Conservation (phyloP, 2,888 invertebrate species). For the Ophion slaviceki region DNA sequence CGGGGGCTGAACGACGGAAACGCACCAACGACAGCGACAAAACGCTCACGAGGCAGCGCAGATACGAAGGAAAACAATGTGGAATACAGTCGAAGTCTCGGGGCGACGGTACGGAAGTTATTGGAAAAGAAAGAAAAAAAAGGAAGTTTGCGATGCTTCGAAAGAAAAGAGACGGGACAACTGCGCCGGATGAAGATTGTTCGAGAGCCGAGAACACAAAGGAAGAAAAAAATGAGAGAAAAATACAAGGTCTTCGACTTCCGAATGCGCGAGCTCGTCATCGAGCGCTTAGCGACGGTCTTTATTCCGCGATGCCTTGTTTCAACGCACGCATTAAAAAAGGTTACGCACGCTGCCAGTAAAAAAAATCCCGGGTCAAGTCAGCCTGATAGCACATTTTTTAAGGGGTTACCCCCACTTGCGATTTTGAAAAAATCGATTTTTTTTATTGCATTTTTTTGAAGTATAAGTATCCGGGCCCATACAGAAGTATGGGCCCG, state of each 20-base stretch:
- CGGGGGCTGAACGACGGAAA: background rate
- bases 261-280: slow-evolving; percentile 70
- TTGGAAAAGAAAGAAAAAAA: slow-evolving; percentile 20
- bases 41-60: slow-evolving; percentile 27
- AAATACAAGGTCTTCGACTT: slow-evolving; percentile 58
- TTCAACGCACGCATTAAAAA: slow-evolving; percentile 65
- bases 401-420: too few species aligned
- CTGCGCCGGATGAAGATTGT: slow-evolving; percentile 45
- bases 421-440: too few species aligned
- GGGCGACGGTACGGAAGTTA: slow-evolving; percentile 16
- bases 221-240: slow-evolving; percentile 20
- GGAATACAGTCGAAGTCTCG: slow-evolving; percentile 2
- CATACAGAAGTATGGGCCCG: too few species aligned
- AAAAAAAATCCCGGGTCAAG: background rate
- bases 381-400: background rate
- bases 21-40: slow-evolving; percentile 7
- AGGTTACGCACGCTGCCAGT: background rate
- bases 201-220: slow-evolving; percentile 44
- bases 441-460: too few species aligned
- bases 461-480: too few species aligned
- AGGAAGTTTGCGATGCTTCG: slow-evolving; percentile 14
- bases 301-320: slow-evolving; percentile 74
- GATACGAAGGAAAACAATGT: slow-evolving; percentile 36
- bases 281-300: slow-evolving; percentile 59
- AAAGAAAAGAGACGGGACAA: slow-evolving; percentile 37